Evolutionary conservation across 2,797 vertebrate species (phyloP), one percentile per base, ranked within the genome.

Genomic region (Sparus aurata): DNA sequence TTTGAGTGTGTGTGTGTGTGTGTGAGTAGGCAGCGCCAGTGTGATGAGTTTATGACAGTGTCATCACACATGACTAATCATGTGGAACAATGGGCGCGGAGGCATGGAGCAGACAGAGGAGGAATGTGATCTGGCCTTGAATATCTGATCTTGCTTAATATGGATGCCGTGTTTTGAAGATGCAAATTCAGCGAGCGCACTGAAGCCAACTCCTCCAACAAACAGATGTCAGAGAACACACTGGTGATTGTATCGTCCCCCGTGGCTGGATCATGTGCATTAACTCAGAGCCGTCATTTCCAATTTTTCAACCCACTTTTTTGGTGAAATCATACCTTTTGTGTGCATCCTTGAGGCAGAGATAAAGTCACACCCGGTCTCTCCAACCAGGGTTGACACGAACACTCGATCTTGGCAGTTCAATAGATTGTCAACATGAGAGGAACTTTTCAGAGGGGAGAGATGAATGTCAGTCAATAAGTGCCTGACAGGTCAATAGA

Each of bases 401-500:
- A 58, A 52, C 73, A 75, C 78, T 85, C 71, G 67, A 83, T 91
- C 85, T 85, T 71, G 69, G 73, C 82, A 69, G 87, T 57, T 91
- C 85, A 84, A 89, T 90, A 84, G 71, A 69, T 75, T 84, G 84
- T 86, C 86, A 89, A 89, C 87, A 86, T 77, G 20, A 90, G 75
- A 86, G 62, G 82, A 85, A 87, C 72, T 86, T 89, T 91, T 92
- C 86, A 87, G 69, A 79, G 78, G 83, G 64, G 88, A 66, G 75
- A 87, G 87, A 89, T 87, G 67, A 90, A 90, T 89, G 88, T 82
- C 85, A 73, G 60, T 93, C 91, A 91, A 92, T 91, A 91, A 79
- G 70, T 47, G 60, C 27, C 38, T 85, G 89, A 84, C 91, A 85
- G 87, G 83, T 92, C 89, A 84, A 85, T 90, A 85, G 88, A 91